phyloP scores from a whole-genome alignment of 1,140 invertebrate genomes.

The Nixonia krombeini region DNA sequence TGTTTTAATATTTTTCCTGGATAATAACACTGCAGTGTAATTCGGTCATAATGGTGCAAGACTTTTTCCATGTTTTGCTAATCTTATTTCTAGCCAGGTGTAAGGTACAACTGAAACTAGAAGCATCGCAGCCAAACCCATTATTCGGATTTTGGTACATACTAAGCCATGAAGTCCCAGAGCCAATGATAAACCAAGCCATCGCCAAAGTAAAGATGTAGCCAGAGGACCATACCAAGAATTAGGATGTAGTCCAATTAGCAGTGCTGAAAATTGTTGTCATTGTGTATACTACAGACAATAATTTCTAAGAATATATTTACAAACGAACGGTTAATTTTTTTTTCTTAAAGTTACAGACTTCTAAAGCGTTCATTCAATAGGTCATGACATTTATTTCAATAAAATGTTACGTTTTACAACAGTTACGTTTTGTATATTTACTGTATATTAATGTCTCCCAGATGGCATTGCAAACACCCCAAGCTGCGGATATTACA shows the following conservation, averaged over 20 bases:
- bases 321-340: too few species aligned
- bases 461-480: constrained; percentile 82
- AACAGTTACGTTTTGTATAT: too few species aligned
- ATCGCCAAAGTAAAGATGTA: constrained; percentile 70
- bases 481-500: constrained; percentile 81
- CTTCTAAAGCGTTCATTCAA: too few species aligned
- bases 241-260: constrained; percentile 66
- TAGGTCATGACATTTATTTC: too few species aligned
- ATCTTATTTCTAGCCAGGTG: constrained; percentile 64
- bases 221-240: constrained; percentile 70
- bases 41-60: constrained; percentile 62
- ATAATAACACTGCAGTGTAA: not conserved
- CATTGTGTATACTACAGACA: not conserved
- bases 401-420: too few species aligned
- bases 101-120: constrained; percentile 66
- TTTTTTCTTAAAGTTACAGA: too few species aligned
- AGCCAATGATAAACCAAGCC: constrained; percentile 65
- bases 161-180: constrained; percentile 67
- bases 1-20: not conserved
- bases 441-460: constrained; percentile 75
- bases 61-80: constrained; percentile 59
- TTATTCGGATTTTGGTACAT: constrained; percentile 67
- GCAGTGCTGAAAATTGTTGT: constrained; percentile 64
- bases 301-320: not conserved
- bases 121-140: constrained; percentile 63